Evolutionary conservation across 2,113 vertebrate species (phyloP).

Genomic region (Myrmecobius fasciatus): DNA sequence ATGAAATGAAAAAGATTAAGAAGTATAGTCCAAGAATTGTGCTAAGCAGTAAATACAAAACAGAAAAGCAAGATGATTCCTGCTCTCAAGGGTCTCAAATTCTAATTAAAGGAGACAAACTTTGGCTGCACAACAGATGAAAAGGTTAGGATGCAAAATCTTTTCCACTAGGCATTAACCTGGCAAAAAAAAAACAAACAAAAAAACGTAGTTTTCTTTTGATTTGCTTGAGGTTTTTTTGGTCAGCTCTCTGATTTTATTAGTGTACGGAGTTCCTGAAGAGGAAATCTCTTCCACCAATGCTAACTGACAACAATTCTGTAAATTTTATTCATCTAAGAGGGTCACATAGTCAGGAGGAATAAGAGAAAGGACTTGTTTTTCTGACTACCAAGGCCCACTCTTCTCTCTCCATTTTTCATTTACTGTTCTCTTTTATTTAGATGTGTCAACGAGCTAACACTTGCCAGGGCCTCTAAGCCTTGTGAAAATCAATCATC

Average conservation of each 20-base stretch:
- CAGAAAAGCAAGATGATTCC: background rate
- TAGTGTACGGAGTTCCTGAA: background rate
- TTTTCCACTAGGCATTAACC: background rate
- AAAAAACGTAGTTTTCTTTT: background rate
- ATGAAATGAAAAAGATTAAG: background rate
- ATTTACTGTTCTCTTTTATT: background rate
- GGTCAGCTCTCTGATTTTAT: background rate
- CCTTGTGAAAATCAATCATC: constrained; percentile 39
- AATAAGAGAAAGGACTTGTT: background rate
- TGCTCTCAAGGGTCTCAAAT: background rate
- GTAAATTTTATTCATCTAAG: background rate
- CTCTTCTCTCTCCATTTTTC: background rate
- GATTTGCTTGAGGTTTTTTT: background rate
- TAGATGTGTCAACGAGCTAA: background rate
- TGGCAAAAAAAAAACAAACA: background rate
- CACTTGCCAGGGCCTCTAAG: background rate
- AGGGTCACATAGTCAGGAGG: background rate
- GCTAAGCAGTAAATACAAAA: background rate
- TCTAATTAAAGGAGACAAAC: background rate
- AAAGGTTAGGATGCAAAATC: background rate
- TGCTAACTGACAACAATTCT: background rate
- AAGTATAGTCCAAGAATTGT: background rate
- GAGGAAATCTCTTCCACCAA: constrained; percentile 8
- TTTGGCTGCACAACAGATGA: background rate
- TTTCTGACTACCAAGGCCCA: background rate